phyloP scores from a whole-genome alignment of 2,888 invertebrate genomes.

The Sialis lutaria region DNA sequence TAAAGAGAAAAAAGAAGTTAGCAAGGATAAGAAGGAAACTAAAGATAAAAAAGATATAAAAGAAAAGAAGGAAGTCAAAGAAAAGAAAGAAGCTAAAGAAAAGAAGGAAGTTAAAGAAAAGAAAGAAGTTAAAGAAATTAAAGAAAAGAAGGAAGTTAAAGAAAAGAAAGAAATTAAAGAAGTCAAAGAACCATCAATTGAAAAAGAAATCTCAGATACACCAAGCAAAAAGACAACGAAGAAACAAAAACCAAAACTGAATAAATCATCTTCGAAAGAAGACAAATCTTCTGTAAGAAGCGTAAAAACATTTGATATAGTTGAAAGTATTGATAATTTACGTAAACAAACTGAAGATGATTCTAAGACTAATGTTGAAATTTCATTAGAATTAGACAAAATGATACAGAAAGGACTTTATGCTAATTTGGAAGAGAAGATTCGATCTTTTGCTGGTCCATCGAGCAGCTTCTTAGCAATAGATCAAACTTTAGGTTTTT shows the following conservation, averaged over 20 bases:
- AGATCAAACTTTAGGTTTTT: constrained; percentile 1
- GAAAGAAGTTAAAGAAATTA: constrained; percentile 2
- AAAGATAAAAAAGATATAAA: constrained; percentile 7
- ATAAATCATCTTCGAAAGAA: constrained; percentile 8
- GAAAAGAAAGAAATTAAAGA: not conserved
- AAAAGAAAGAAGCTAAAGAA: constrained; percentile 5
- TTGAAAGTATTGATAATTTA: constrained; percentile 4
- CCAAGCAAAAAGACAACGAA: constrained; percentile 4
- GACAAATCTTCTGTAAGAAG: constrained; percentile 1
- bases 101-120: not conserved
- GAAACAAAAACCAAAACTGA: constrained; percentile 9
- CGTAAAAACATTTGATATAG: not conserved
- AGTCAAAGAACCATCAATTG: not conserved
- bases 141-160: not conserved
- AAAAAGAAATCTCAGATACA: not conserved
- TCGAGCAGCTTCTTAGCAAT: constrained; percentile 18
- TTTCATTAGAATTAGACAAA: constrained; percentile 23
- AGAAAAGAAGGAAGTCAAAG: not conserved
- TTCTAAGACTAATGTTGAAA: constrained; percentile 23
- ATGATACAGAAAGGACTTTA: constrained; percentile 25
- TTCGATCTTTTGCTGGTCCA: constrained; percentile 16
- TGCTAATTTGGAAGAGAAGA: constrained; percentile 22
- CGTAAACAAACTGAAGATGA: constrained; percentile 11
- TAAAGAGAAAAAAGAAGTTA: not conserved
- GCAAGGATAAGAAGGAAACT: not conserved